phyloP scores from a whole-genome alignment of 23 tunicate species.

The Oikopleura albicans region DNA sequence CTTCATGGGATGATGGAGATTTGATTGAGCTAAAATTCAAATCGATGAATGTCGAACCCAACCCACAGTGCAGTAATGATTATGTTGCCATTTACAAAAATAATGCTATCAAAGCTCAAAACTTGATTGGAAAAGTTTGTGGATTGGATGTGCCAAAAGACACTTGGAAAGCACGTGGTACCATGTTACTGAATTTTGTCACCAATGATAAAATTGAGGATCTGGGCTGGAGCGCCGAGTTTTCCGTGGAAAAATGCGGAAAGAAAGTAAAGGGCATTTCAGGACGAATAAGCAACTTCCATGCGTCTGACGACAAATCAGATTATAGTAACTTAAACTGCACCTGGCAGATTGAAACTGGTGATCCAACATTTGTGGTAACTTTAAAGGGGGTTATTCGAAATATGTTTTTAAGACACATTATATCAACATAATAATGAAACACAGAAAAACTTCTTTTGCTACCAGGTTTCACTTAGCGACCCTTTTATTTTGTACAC shows the following conservation, averaged over 20 bases:
- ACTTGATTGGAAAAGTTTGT: neutral
- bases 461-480: too few relatives aligned
- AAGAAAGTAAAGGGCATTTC: neutral
- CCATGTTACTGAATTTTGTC: neutral
- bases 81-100: neutral
- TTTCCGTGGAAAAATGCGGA: neutral
- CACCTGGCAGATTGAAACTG: constrained; percentile 64
- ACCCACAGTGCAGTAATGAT: neutral
- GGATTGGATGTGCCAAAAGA: neutral
- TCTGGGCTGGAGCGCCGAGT: neutral
- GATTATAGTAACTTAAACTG: constrained; percentile 56
- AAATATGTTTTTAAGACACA: too few relatives aligned
- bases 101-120: neutral
- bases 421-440: too few relatives aligned
- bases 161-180: neutral
- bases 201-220: neutral
- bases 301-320: neutral
- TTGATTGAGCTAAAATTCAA: neutral
- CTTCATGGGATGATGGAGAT: neutral
- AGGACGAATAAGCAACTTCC: neutral
- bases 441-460: too few relatives aligned
- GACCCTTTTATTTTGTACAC: too few relatives aligned
- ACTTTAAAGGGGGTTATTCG: too few relatives aligned
- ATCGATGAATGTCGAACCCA: neutral
- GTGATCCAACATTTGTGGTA: constrained; percentile 29